Evolutionary conservation across 2,888 invertebrate genomes (phyloP), one percentile per base, ranked within the genome.

Genomic region (Hedychridium roseum): DNA sequence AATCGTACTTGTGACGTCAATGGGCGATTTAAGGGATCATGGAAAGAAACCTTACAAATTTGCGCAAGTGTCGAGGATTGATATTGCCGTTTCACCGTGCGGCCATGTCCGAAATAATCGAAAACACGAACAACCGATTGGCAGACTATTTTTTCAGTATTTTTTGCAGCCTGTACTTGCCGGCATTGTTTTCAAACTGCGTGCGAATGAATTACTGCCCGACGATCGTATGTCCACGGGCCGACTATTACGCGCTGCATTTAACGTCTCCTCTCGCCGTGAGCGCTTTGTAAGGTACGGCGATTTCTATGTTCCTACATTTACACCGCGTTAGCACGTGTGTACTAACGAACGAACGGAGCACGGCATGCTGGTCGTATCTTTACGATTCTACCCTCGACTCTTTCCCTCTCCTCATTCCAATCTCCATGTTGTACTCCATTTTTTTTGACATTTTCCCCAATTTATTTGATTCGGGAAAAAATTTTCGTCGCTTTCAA

Each of bases 231-330:
- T n/a, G n/a, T n/a, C 21, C 20, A 21, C 15, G 5, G n/a, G 37
- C 35, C 7, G 21, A 12, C 30, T 20, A 57, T 54, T 45, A 49
- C 39, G 18, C 41, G 34, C 15, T 37, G 21, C 42, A 37, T 39
- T 45, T 43, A 30, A 43, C 15, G 35, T 27, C 43, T 35, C n/a
- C 47, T 40, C 23, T 26, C 34, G n/a, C n/a, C 9, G 27, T 17
- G 3, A 11, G 15, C 9, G 18, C 3, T 21, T 23, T 18, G 21
- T 36, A 47, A 41, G 31, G 45, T 44, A 49, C 47, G 47, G 37
- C 26, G 47, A 59, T 65, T 62, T 49, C 59, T 57, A 32, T 52
- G 43, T 47, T 53, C 52, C 43, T 51, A 51, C 41, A 53, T 63
- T 65, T 43, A 43, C 51, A 43, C 43, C 36, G 31, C 26, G 39